Percentiles rank a stretch among this genome's conserved stretches.
Conservation (phyloP, 1,140 invertebrate species). For the Nasonia vitripennis region DNA sequence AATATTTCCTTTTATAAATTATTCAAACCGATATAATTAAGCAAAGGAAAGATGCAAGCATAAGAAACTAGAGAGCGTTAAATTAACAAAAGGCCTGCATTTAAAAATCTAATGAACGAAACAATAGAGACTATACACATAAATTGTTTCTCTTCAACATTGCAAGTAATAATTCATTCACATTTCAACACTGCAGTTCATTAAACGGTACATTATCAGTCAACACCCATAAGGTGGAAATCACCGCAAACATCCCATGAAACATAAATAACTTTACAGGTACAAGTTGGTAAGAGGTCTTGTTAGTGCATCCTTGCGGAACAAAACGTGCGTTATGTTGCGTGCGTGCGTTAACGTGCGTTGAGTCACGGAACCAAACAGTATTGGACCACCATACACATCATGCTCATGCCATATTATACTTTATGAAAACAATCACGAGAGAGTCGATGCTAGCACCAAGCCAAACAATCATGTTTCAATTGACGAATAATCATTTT, state of each 20-base stretch:
- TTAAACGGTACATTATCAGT: background rate
- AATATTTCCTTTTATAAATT: background rate
- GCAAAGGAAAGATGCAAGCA: background rate
- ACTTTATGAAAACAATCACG: background rate
- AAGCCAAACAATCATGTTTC: background rate
- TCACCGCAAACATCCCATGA: background rate
- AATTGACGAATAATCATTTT: background rate
- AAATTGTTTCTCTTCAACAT: background rate
- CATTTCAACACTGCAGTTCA: background rate
- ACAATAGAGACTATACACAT: background rate
- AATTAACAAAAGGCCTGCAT: background rate
- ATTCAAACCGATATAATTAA: background rate
- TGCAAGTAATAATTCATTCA: background rate
- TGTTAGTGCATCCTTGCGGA: slow-evolving; percentile 16
- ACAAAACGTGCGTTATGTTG: slow-evolving; percentile 26
- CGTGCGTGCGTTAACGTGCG: slow-evolving; percentile 30
- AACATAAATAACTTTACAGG: background rate
- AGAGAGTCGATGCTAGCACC: background rate
- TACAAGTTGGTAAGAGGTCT: background rate
- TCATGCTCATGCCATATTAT: background rate
- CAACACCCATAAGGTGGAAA: background rate
- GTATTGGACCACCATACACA: background rate
- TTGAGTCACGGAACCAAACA: background rate
- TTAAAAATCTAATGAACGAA: too few species aligned
- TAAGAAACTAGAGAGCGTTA: background rate